These are phyloP conservation scores for Gopherus flavomarginatus DNA, from an alignment of 2,113 vertebrate genomes.

Conservation along the genomic window DNA sequence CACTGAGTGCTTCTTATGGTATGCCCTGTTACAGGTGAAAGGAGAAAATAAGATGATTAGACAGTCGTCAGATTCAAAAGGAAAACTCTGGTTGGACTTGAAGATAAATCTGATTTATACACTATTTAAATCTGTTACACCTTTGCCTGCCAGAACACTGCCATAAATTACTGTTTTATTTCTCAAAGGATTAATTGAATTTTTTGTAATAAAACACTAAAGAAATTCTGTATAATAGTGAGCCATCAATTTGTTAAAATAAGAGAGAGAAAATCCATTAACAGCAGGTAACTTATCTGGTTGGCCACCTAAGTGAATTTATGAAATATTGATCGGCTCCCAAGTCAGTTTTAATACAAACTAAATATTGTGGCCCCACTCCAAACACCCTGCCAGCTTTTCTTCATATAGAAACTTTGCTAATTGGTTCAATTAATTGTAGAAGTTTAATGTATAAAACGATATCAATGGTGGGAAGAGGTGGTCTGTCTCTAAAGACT, in stretches of 20 bases:
- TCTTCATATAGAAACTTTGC: background rate
- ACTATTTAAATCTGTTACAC: conserved; percentile 9
- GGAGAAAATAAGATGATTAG: accelerated
- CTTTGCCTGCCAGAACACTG: conserved; percentile 17
- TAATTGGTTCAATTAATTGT: conserved; percentile 46
- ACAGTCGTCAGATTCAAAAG: background rate
- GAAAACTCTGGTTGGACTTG: background rate
- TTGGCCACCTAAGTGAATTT: conserved; percentile 69
- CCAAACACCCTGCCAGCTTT: background rate
- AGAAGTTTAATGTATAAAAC: conserved; percentile 13
- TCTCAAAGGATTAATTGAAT: conserved; percentile 61
- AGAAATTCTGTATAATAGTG: conserved; percentile 44
- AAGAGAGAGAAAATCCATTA: conserved; percentile 66
- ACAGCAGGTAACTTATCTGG: conserved; percentile 61
- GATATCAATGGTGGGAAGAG: conserved; percentile 1
- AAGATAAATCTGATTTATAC: background rate
- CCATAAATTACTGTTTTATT: conserved; percentile 33
- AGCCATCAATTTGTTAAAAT: conserved; percentile 44
- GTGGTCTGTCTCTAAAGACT: background rate
- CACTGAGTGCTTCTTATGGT: background rate
- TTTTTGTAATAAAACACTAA: conserved; percentile 61
- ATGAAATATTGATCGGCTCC: conserved; percentile 64
- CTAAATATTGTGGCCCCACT: conserved; percentile 53
- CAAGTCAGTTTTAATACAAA: conserved; percentile 59
- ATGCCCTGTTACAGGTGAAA: background rate